Evolutionary conservation across 1,140 invertebrate species (phyloP).

Genomic region (Aphelinus atriplicis): DNA sequence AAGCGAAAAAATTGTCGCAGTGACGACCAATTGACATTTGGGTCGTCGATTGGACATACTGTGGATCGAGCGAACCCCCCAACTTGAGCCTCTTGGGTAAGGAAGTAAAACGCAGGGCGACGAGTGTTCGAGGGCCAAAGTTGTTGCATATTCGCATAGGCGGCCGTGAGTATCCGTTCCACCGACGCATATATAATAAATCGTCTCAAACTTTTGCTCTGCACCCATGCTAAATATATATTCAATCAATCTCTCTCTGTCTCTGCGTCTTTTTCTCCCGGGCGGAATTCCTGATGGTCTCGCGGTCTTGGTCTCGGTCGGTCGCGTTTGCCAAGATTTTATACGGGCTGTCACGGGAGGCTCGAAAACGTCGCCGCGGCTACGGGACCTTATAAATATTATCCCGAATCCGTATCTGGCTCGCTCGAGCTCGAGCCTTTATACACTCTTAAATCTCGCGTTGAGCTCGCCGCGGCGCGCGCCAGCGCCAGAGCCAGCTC

Average conservation of each 20-base stretch:
- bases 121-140: too few relatives aligned
- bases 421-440: not conserved
- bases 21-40: too few relatives aligned
- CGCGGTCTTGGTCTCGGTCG: conserved; percentile 8
- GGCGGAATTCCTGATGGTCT: conserved; percentile 45
- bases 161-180: too few relatives aligned
- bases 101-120: too few relatives aligned
- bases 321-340: conserved; percentile 26
- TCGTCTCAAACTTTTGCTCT: too few relatives aligned
- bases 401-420: conserved; percentile 37
- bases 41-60: too few relatives aligned
- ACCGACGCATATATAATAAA: too few relatives aligned
- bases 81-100: too few relatives aligned
- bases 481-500: not conserved
- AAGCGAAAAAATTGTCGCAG: too few relatives aligned
- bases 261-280: conserved; percentile 7
- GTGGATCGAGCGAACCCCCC: too few relatives aligned
- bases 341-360: conserved; percentile 31
- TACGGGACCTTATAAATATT: conserved; percentile 38
- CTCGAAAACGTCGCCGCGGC: conserved; percentile 10
- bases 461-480: not conserved
- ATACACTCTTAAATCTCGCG: conserved; percentile 37
- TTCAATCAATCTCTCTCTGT: not conserved
- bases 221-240: too few relatives aligned
- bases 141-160: too few relatives aligned